Evolutionary conservation across 2,797 vertebrate species (phyloP), one percentile per base, ranked within the genome.

Genomic region (Tachyglossus aculeatus): DNA sequence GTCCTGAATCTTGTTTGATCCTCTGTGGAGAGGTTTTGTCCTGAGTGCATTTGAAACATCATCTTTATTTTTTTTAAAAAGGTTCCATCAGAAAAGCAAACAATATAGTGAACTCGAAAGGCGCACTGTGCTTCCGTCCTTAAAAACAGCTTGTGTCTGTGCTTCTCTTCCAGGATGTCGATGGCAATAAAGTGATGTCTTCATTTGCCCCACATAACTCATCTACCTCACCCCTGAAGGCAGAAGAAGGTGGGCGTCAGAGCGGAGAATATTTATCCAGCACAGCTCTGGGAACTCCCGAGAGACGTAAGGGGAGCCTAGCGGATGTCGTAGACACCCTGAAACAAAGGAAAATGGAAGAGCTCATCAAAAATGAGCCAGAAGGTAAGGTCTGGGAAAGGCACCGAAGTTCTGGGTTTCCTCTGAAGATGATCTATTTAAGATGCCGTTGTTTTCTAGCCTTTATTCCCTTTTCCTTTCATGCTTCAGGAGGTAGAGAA

Each of bases 341-440:
- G 89, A 99, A 99, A 82, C 98, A 99, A 72, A 95, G 97, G 78
- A 99, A 99, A 91, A 99, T 99, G 97, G 98, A 99, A 84, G 97
- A 99, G 90, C 94, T 99, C 88, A 99, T 99, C 85, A 99, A 99
- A 89, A 98, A 97, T 4, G 98, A 99, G 89, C 97, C 97, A 29
- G 97, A 99, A 96, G 98, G 98, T 99, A 94, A 95, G 94, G 34
- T 13, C 71, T 62, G 63, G 79, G 43, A 72, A 65, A 77, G 40
- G 48, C 66, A 52, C 25, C 58, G 55, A 53, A 39, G 37, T 40
- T 21, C 24, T 68, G 73, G 56, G 45, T 67, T 14, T 67, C 37
- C 62, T 62, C 5, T 25, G 36, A 55, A 48, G 69, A 64, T 71
- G 11, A 34, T 34, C 15, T 4, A 2, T 14, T 80, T 60, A 63